Percentiles rank a stretch among this genome's conserved stretches.
Evolutionary conservation across 2,797 vertebrate species (phyloP).

Genomic region (Thripadectes ignobilis): DNA sequence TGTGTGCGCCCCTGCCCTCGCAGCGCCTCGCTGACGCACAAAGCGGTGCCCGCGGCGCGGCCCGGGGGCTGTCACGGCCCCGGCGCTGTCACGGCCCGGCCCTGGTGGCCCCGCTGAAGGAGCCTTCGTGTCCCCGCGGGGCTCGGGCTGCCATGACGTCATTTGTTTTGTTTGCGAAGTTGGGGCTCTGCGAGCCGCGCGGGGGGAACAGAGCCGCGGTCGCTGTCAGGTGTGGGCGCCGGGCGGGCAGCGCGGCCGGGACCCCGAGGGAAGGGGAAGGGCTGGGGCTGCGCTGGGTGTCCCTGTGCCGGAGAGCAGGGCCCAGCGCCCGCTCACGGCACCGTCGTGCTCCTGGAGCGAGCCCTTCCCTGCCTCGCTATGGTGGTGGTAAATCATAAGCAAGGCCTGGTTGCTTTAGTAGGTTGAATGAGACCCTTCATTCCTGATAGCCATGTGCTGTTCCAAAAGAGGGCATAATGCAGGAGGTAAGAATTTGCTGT

Average conservation of each 20-base stretch:
- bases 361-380: neutral
- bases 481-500: neutral
- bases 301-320: too few relatives aligned
- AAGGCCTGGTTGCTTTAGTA: neutral
- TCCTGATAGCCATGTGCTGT: neutral
- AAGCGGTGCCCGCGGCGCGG: neutral
- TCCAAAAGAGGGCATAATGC: neutral
- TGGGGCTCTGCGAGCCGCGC: neutral
- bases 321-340: too few relatives aligned
- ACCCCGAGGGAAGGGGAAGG: too few relatives aligned
- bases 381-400: neutral
- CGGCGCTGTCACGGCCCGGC: neutral
- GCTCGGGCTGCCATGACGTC: neutral
- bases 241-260: neutral
- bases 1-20: too few relatives aligned
- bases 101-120: neutral
- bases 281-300: too few relatives aligned
- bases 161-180: neutral
- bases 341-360: too few relatives aligned
- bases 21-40: slow-evolving; percentile 8
- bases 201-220: too few relatives aligned
- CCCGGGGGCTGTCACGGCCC: neutral
- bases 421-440: neutral
- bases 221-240: neutral
- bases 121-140: neutral